These are phyloP conservation scores for Gerosis bhagava DNA, from an alignment of 2,888 invertebrate genomes.

Conservation along the genomic window DNA sequence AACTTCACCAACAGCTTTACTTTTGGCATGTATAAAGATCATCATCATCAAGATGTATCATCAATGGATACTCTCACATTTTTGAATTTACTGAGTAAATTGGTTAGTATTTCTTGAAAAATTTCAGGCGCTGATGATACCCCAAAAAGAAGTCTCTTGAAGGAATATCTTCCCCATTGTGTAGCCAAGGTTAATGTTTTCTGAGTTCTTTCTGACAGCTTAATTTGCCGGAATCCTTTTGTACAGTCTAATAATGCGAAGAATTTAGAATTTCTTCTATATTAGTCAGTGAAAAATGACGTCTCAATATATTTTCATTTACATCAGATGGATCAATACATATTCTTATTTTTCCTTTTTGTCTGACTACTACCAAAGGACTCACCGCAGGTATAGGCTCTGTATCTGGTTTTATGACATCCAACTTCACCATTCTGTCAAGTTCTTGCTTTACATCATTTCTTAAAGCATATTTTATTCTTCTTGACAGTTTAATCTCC, in stretches of 20 bases:
- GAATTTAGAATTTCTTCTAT: slow-evolving; percentile 33
- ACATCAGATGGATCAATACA: slow-evolving; percentile 31
- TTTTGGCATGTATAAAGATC: slow-evolving; percentile 23
- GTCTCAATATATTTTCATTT: slow-evolving; percentile 29
- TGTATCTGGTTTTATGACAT: slow-evolving; percentile 32
- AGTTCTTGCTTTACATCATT: slow-evolving; percentile 33
- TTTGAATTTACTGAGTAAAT: slow-evolving; percentile 7
- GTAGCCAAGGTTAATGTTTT: slow-evolving; percentile 28
- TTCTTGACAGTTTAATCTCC: slow-evolving; percentile 23
- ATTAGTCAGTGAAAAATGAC: slow-evolving; percentile 29
- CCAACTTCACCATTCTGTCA: slow-evolving; percentile 29
- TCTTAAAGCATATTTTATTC: slow-evolving; percentile 21
- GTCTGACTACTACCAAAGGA: slow-evolving; percentile 33
- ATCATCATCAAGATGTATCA: no score
- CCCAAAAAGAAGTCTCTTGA: slow-evolving; percentile 31
- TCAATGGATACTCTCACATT: slow-evolving; percentile 25
- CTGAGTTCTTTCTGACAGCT: slow-evolving; percentile 23
- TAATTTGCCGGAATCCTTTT: slow-evolving; percentile 32
- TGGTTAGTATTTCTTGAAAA: slow-evolving; percentile 29
- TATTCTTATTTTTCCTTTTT: slow-evolving; percentile 32
- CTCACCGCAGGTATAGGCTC: slow-evolving; percentile 33
- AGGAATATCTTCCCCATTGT: slow-evolving; percentile 32
- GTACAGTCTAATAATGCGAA: slow-evolving; percentile 31
- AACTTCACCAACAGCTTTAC: slow-evolving; percentile 18
- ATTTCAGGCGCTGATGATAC: slow-evolving; percentile 28